Conservation (phyloP, 2,113 vertebrate genomes). For the Hiodon alosoides region DNA sequence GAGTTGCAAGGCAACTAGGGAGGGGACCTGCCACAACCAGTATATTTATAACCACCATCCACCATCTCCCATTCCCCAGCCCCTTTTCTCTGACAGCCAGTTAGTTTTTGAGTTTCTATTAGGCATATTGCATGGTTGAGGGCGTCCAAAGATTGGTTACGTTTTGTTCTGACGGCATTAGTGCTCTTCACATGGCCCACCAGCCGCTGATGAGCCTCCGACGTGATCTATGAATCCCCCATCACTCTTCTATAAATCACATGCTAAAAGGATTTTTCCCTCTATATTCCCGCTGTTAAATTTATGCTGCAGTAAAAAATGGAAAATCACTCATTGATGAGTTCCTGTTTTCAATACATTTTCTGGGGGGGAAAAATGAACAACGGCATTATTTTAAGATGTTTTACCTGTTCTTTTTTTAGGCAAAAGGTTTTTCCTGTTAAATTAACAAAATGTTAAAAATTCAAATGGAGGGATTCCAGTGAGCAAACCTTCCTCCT, state of each 20-base stretch:
- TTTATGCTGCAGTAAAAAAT: conserved; percentile 71
- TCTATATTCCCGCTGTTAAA: conserved; percentile 60
- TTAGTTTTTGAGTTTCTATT: conserved; percentile 75
- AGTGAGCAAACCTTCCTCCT: neutral
- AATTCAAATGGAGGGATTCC: neutral
- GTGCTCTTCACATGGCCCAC: conserved; percentile 65
- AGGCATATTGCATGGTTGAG: conserved; percentile 74
- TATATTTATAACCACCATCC: conserved; percentile 56
- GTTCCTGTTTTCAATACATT: conserved; percentile 31
- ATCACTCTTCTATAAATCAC: conserved; percentile 74
- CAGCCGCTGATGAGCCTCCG: conserved; percentile 66
- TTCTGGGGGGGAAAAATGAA: neutral
- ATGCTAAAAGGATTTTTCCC: conserved; percentile 74
- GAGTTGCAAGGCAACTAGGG: conserved; percentile 71
- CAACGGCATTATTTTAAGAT: neutral
- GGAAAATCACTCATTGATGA: conserved; percentile 67
- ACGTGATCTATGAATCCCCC: conserved; percentile 72
- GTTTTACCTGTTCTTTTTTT: too few relatives aligned
- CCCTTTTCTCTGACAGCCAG: conserved; percentile 55
- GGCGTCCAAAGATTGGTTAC: conserved; percentile 75
- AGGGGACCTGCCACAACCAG: conserved; percentile 61
- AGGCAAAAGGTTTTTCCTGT: too few relatives aligned
- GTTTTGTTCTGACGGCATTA: conserved; percentile 75
- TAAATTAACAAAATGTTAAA: too few relatives aligned
- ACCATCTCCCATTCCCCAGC: conserved; percentile 18